phyloP scores from a whole-genome alignment of 2,113 vertebrate species.

The Chamaea fasciata region DNA sequence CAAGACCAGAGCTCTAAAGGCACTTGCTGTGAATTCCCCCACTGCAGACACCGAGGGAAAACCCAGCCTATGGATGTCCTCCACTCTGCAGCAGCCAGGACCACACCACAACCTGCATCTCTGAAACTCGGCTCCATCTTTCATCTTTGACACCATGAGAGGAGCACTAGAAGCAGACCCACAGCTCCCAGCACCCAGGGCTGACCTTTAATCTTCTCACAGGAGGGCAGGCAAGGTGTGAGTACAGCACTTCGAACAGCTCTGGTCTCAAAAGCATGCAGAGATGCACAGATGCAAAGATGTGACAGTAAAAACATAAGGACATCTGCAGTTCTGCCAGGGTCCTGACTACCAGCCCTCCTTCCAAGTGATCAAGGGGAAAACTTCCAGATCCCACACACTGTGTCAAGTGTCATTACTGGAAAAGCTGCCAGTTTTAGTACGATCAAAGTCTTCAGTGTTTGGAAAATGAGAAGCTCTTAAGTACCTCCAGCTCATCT shows the following conservation, averaged over 20 bases:
- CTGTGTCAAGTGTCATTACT: background rate
- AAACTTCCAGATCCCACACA: rapidly evolving
- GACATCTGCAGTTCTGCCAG: background rate
- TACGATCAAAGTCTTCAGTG: background rate
- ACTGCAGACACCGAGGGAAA: background rate
- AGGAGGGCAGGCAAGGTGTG: background rate
- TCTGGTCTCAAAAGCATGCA: background rate
- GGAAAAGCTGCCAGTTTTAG: background rate
- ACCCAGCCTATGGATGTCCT: background rate
- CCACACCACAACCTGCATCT: background rate
- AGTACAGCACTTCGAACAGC: background rate
- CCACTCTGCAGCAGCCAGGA: background rate
- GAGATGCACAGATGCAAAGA: background rate
- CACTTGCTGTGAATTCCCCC: background rate
- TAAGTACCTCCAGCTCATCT: background rate
- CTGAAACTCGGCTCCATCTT: background rate
- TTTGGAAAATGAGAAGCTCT: background rate
- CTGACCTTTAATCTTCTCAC: background rate
- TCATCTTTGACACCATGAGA: background rate
- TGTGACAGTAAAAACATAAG: background rate
- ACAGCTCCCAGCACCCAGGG: background rate
- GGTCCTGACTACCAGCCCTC: background rate
- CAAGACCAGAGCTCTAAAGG: background rate
- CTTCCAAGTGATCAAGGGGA: background rate
- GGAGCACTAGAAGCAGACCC: background rate